Percentiles rank a stretch among this genome's conserved stretches.
Conservation (phyloP, 1,140 invertebrate genomes). For the Dendrolimus punctatus region DNA sequence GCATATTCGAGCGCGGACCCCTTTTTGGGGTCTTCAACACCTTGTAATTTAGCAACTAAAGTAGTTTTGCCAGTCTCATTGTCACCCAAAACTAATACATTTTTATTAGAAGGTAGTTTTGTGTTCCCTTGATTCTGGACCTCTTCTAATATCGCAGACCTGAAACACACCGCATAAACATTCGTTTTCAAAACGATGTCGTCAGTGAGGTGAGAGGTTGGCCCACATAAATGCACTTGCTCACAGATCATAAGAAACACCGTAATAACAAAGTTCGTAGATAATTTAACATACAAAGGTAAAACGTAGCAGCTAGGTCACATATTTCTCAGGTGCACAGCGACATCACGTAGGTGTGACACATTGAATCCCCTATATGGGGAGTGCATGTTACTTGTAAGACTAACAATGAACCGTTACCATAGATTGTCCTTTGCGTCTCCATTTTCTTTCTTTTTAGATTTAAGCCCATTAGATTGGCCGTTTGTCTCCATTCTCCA, state of each 20-base stretch:
- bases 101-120: slow-evolving; percentile 94
- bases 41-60: slow-evolving; percentile 93
- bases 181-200: slow-evolving; percentile 16
- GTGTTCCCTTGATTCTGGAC: slow-evolving; percentile 95
- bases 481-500: slow-evolving; percentile 72
- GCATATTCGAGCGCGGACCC: slow-evolving; percentile 98
- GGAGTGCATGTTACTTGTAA: slow-evolving; percentile 54
- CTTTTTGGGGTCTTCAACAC: slow-evolving; percentile 97
- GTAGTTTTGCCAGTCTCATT: slow-evolving; percentile 98
- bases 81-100: slow-evolving; percentile 93
- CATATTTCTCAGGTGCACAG: slow-evolving; percentile 65
- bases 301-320: slow-evolving; percentile 57
- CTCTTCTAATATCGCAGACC: slow-evolving; percentile 94
- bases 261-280: slow-evolving; percentile 25
- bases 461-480: slow-evolving; percentile 74
- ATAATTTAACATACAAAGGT: slow-evolving; percentile 56
- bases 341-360: slow-evolving; percentile 70
- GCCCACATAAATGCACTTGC: not conserved
- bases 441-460: slow-evolving; percentile 76
- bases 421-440: slow-evolving; percentile 78
- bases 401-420: slow-evolving; percentile 69
- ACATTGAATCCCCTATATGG: slow-evolving; percentile 69
- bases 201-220: slow-evolving; percentile 10
- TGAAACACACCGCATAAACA: slow-evolving; percentile 58
- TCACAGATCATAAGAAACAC: slow-evolving; percentile 2